Evolutionary conservation across 2,888 invertebrate genomes (phyloP).

Genomic region (Graphium colonna): DNA sequence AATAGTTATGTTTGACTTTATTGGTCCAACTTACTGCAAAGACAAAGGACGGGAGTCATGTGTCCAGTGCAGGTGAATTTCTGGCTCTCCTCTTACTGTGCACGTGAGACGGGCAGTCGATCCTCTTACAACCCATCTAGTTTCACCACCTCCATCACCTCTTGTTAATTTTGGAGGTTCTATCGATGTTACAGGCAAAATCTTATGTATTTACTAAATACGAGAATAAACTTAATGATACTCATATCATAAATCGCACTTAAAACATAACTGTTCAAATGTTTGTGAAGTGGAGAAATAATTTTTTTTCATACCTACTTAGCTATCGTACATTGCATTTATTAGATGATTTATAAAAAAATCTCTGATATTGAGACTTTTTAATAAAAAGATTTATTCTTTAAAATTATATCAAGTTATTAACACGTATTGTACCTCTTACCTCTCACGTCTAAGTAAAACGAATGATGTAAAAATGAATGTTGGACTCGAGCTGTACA

Average conservation of each 20-base stretch:
- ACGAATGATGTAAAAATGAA: constrained; percentile 64
- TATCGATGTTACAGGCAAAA: too few species aligned
- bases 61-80: constrained; percentile 80
- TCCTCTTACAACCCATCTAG: constrained; percentile 68
- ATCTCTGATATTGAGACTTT: too few species aligned
- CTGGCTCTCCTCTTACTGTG: constrained; percentile 82
- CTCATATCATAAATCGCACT: too few species aligned
- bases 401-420: too few species aligned
- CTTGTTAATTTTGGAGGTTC: constrained; percentile 65
- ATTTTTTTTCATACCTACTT: too few species aligned
- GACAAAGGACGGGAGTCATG: constrained; percentile 68
- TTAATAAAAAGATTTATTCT: too few species aligned
- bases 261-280: too few species aligned
- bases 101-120: constrained; percentile 81
- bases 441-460: constrained; percentile 71
- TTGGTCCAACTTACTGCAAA: constrained; percentile 62
- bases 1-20: not conserved
- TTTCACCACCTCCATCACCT: constrained; percentile 61
- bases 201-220: too few species aligned
- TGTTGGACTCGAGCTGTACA: constrained; percentile 85
- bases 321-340: too few species aligned
- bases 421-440: not conserved
- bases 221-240: too few species aligned
- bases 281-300: too few species aligned
- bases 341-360: too few species aligned